Percentiles rank a stretch among this genome's conserved stretches.
Evolutionary conservation across 2,797 vertebrate species (phyloP).

Genomic region (Poecilia wingei): DNA sequence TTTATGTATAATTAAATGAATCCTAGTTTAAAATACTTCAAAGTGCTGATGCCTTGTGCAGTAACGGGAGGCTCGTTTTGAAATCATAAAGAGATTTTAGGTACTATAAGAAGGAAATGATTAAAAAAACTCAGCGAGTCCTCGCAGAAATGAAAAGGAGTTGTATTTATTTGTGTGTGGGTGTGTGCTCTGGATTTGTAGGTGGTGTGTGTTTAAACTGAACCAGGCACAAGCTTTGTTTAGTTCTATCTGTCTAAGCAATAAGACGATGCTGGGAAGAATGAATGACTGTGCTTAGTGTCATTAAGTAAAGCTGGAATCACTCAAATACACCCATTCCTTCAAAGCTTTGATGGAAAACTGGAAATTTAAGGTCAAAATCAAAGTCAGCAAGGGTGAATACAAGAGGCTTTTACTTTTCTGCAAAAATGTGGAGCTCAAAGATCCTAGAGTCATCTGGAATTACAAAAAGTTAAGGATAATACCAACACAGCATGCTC

Average conservation of each 20-base stretch:
- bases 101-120: conserved; percentile 55
- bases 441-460: conserved; percentile 9
- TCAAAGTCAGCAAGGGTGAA: not conserved
- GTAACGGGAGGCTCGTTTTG: conserved; percentile 64
- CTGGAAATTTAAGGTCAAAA: not conserved
- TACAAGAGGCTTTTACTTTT: not conserved
- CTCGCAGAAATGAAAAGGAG: conserved; percentile 42
- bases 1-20: conserved; percentile 80
- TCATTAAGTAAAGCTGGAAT: conserved; percentile 1
- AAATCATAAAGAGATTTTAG: conserved; percentile 45
- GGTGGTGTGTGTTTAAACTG: conserved; percentile 38
- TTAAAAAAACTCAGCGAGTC: conserved; percentile 58
- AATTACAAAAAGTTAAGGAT: conserved; percentile 10
- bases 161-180: conserved; percentile 45
- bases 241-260: conserved; percentile 25
- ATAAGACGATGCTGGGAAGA: conserved; percentile 7
- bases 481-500: conserved; percentile 27
- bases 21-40: conserved; percentile 71
- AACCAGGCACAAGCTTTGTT: conserved; percentile 26
- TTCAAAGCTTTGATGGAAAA: conserved; percentile 13
- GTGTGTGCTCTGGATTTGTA: conserved; percentile 30
- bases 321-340: conserved; percentile 11
- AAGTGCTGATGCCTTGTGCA: conserved; percentile 58
- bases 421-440: not conserved
- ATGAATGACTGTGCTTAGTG: conserved; percentile 24